Conservation (phyloP, 2,888 invertebrate species). For the Cyrtodaria siliqua region DNA sequence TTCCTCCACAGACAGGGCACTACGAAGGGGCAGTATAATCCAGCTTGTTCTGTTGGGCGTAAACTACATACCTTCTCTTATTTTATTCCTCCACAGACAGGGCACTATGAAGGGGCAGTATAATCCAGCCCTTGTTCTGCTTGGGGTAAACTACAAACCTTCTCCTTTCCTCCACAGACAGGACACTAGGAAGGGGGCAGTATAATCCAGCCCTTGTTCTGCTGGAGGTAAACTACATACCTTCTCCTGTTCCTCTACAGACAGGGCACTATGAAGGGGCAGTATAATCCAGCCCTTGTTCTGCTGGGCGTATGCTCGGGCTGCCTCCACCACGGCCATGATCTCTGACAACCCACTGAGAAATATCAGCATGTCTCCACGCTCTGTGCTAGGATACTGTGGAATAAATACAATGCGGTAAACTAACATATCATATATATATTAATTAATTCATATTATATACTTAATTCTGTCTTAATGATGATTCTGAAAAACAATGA, state of each 20-base stretch:
- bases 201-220: conserved; percentile 95
- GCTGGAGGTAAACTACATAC: too few species aligned
- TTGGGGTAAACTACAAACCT: conserved; percentile 93
- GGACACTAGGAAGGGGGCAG: too few species aligned
- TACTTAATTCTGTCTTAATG: too few species aligned
- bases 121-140: conserved; percentile 94
- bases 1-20: conserved; percentile 95
- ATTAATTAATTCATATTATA: too few species aligned
- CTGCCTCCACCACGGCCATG: conserved; percentile 92
- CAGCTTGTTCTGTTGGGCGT: too few species aligned
- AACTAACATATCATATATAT: too few species aligned
- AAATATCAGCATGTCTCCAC: conserved; percentile 98
- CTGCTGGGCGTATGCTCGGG: conserved; percentile 92
- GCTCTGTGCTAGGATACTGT: conserved; percentile 92
- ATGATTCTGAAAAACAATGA: too few species aligned
- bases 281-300: conserved; percentile 96
- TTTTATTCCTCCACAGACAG: conserved; percentile 98
- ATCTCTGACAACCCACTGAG: conserved; percentile 98
- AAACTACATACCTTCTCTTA: too few species aligned
- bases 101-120: conserved; percentile 96
- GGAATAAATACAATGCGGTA: too few species aligned
- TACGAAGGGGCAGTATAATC: conserved; percentile 97
- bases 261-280: conserved; percentile 96
- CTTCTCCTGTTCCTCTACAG: conserved; percentile 98
- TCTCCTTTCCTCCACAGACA: conserved; percentile 93